Evolutionary conservation across 2,888 invertebrate species (phyloP).

Genomic region (Synergus japonicus): DNA sequence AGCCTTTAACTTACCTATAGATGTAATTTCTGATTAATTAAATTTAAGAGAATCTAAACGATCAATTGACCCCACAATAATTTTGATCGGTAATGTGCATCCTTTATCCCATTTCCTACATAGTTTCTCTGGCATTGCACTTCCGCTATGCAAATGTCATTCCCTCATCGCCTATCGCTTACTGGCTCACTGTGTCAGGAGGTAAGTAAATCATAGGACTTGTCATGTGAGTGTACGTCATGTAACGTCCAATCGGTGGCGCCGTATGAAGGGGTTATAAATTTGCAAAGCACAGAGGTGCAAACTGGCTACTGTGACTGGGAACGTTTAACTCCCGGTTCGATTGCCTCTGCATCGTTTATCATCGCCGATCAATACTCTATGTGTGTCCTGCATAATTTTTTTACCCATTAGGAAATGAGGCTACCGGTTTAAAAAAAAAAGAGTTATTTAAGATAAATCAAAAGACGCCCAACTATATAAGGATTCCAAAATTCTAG

Average conservation of each 20-base stretch:
- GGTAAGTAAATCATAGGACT: slow-evolving; percentile 60
- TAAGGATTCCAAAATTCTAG: too few relatives aligned
- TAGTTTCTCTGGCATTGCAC: not conserved
- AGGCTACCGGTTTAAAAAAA: not conserved
- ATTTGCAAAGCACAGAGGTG: slow-evolving; percentile 63
- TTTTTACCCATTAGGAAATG: not conserved
- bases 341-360: not conserved
- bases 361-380: not conserved
- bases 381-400: not conserved
- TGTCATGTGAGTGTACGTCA: slow-evolving; percentile 52
- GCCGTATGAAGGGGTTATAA: slow-evolving; percentile 63
- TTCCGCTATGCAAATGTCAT: slow-evolving; percentile 2
- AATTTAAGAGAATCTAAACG: too few relatives aligned
- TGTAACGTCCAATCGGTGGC: slow-evolving; percentile 52
- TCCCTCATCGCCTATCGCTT: slow-evolving; percentile 12
- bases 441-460: too few relatives aligned
- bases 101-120: not conserved
- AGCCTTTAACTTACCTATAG: too few relatives aligned
- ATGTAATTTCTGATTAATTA: too few relatives aligned
- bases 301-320: slow-evolving; percentile 61
- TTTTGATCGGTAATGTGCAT: not conserved
- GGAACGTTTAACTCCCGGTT: slow-evolving; percentile 1
- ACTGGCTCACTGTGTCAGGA: slow-evolving; percentile 29
- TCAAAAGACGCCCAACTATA: too few relatives aligned
- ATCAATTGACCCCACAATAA: too few relatives aligned